Evolutionary conservation across 1,140 invertebrate genomes (phyloP).

Genomic region (Gonioctena quinquepunctata): DNA sequence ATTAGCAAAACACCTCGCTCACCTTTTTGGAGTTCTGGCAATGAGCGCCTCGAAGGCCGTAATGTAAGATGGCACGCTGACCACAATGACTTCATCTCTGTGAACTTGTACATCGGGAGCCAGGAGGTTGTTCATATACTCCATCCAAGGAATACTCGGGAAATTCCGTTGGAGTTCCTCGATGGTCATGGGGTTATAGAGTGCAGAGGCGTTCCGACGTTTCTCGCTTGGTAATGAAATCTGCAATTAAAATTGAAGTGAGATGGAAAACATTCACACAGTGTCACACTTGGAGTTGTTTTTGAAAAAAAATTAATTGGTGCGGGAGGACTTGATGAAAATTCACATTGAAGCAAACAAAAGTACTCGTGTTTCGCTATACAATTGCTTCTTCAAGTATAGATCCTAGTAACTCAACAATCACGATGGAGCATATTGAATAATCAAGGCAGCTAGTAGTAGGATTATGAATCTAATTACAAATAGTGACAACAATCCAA

Average conservation of each 20-base stretch:
- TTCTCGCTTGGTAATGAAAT: conserved; percentile 89
- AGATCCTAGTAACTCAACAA: too few relatives aligned
- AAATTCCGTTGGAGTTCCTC: conserved; percentile 73
- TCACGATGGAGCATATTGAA: too few relatives aligned
- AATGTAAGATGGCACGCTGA: conserved; percentile 67
- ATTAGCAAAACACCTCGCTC: too few relatives aligned
- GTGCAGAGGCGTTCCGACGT: conserved; percentile 83
- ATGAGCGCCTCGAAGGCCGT: conserved; percentile 61
- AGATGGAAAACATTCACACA: background rate
- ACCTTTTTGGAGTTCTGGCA: conserved; percentile 61
- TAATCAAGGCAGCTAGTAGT: too few relatives aligned
- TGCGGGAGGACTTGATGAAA: background rate
- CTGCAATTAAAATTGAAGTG: too few relatives aligned
- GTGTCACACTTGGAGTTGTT: too few relatives aligned
- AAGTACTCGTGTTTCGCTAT: too few relatives aligned
- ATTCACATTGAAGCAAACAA: too few relatives aligned
- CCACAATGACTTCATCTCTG: conserved; percentile 61
- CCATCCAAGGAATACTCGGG: conserved; percentile 67
- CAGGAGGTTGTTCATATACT: conserved; percentile 65
- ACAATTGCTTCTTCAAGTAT: too few relatives aligned
- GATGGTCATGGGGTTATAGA: conserved; percentile 91
- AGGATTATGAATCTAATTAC: too few relatives aligned
- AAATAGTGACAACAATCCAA: too few relatives aligned
- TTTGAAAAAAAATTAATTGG: background rate
- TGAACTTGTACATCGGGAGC: conserved; percentile 49